phyloP scores from a whole-genome alignment of 2,888 invertebrate species.

The Bhutanitis thaidina region DNA sequence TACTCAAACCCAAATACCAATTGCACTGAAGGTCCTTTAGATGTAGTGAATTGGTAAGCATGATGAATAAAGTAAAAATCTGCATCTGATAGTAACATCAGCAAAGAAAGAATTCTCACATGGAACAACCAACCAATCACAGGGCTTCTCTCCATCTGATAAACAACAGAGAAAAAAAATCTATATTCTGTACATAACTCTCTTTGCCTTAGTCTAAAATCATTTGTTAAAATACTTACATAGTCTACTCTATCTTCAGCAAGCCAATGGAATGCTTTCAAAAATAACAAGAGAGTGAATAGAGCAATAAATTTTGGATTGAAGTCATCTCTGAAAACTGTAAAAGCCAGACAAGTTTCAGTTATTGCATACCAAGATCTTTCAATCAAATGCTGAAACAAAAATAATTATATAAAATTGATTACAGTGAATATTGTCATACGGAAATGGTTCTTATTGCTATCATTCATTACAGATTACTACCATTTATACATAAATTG shows the following conservation, averaged over 20 bases:
- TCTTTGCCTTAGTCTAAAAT: no score
- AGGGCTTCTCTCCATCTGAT: constrained; percentile 98
- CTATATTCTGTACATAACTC: no score
- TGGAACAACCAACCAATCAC: constrained; percentile 98
- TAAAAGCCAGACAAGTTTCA: constrained; percentile 99
- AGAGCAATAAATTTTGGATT: constrained; percentile 98
- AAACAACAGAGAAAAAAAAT: constrained; percentile 10
- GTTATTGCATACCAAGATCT: constrained; percentile 99
- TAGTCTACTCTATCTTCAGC: constrained; percentile 99
- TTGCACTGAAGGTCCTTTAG: constrained; percentile 97
- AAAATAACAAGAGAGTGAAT: constrained; percentile 96
- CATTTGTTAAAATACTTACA: constrained; percentile 82
- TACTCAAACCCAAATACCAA: constrained; percentile 99
- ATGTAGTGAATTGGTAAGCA: constrained; percentile 94
- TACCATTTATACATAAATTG: no score
- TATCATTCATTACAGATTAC: no score
- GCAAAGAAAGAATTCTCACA: constrained; percentile 90
- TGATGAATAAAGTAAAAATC: constrained; percentile 95
- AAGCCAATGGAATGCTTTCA: constrained; percentile 99
- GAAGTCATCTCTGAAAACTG: constrained; percentile 99
- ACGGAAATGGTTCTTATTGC: no score
- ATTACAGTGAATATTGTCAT: neutral
- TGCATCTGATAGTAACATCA: constrained; percentile 88
- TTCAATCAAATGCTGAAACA: constrained; percentile 95
- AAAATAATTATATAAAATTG: constrained; percentile 17